Base-by-base conservation (phyloP, 2,797 vertebrate species). In the Clarias fuscus region DNA sequence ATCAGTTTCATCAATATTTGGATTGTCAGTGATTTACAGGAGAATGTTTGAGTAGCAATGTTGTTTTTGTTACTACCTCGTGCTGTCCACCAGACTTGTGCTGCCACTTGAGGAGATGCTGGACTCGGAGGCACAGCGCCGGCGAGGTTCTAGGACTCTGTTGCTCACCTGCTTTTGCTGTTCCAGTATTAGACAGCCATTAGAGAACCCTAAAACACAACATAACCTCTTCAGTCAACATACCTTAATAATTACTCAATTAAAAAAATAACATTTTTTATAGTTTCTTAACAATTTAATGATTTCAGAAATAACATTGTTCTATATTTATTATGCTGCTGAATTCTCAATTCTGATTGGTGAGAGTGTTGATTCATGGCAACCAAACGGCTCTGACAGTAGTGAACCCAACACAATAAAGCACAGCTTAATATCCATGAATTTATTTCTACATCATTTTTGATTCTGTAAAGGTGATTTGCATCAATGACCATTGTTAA, bases 121-220 rank as follows among this genome's bases (percentile, higher is more conserved):
- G 61, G 98, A 99, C 93, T 99, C 98, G 0, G 98, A 99, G 88
- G 97, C 98, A 68, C 98, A 99, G 88, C 98, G 97, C 10, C 98
- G 97, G 0, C 98, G 97, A 86, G 98, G 97, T 85, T 98, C 96
- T 48, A 96, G 92, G 82, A 94, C 93, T 88, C 97, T 95, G 80
- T 93, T 93, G 85, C 94, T 90, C 2, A 94, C 59, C 8, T 94
- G 94, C 37, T 93, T 93, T 3, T 94, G 95, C 87, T 93, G 93
- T 86, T 95, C 93, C 40, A 96, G 94, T 91, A 96, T 95, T 91
- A 96, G 95, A 92, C 98, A 98, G 82, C 98, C 97, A 40, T 99
- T 99, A 24, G 96, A 94, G 18, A 99, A 93, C 86, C 97, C 98
- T 99, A 87, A 5, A 91, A 85, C 53, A 68, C 37, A 82, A 48